Evolutionary conservation across 2,113 vertebrate genomes (phyloP), one percentile per base, ranked within the genome.

Genomic region (Trogon melanurus): DNA sequence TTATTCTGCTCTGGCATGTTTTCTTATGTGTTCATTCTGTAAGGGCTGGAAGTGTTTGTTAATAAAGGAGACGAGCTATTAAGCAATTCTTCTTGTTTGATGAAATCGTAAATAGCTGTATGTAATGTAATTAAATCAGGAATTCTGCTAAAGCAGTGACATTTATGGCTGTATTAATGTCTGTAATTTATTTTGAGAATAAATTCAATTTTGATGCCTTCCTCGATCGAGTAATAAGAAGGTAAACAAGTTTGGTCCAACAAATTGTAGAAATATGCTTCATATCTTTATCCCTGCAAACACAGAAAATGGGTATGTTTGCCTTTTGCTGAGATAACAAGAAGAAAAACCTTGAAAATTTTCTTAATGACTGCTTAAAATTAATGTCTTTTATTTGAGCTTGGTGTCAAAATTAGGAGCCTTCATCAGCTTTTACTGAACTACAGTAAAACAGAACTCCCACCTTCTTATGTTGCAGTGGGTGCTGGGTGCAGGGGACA

Each of bases 111-210:
- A 88, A 47, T 70, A 71, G n/a, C 34, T 82, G 3, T 26, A 34
- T 61, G 13, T 69, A 78, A 60, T 73, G 19, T 66, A 89, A 93
- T 94, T 95, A 95, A 85, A 88, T 95, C 36, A 69, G 16, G 51
- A 89, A 79, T 88, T 88, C 21, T 87, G 66, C 75, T 91, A 56
- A 70, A 88, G 26, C 58, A 62, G 16, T 69, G 85, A 20, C 26
- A 12, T 67, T 81, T 82, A 51, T 53, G 14, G 16, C 57, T 75
- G 10, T 84, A 36, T 91, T 85, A 47, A 78, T 85, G 44, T 48
- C 74, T 66, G 16, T 62, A 27, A 47, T 94, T 79, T 80, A 47
- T 78, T 91, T 89, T 78, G 65, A 81, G 61, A 85, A 67, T 47
- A 75, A 72, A 89, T 81, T 81, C 78, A 67, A 57, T 54, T 83